Percentiles rank a stretch among this genome's conserved stretches.
Conservation (phyloP, 2,888 invertebrate genomes). For the Amiota communis region DNA sequence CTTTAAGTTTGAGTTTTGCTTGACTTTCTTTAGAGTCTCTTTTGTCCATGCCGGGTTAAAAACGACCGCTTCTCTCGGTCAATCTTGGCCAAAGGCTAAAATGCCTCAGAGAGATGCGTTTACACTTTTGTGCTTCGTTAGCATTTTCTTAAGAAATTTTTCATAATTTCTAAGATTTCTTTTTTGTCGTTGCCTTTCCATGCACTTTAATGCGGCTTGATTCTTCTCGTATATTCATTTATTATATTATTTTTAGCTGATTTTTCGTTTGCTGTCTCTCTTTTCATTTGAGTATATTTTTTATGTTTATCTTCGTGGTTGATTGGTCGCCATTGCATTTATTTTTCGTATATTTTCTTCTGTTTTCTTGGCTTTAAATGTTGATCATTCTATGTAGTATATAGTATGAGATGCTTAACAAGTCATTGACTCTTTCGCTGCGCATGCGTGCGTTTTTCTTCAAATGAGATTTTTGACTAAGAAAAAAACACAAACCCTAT, state of each 20-base stretch:
- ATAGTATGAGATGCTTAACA: conserved; percentile 9
- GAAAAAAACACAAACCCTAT: not conserved
- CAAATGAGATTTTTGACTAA: not conserved
- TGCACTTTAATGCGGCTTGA: not conserved
- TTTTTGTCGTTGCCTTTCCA: conserved; percentile 5
- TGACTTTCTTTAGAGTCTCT: no score
- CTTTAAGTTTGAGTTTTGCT: no score
- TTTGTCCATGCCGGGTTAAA: no score
- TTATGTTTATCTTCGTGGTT: not conserved
- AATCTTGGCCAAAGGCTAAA: no score
- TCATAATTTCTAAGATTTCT: not conserved
- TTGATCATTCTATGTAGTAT: not conserved
- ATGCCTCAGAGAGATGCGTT: not conserved
- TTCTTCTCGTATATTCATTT: not conserved
- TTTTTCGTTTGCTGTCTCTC: not conserved
- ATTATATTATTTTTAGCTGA: not conserved
- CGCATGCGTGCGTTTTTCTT: conserved; percentile 4
- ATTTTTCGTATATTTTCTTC: no score
- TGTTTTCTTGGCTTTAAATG: no score
- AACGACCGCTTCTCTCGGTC: no score
- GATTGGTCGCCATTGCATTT: not conserved
- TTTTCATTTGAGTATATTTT: not conserved
- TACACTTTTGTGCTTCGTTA: conserved; percentile 17
- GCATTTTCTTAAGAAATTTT: not conserved
- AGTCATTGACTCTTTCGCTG: conserved; percentile 16